These are phyloP conservation scores for Sepiola atlantica DNA, from an alignment of 2,888 invertebrate genomes.

Conservation along the genomic window DNA sequence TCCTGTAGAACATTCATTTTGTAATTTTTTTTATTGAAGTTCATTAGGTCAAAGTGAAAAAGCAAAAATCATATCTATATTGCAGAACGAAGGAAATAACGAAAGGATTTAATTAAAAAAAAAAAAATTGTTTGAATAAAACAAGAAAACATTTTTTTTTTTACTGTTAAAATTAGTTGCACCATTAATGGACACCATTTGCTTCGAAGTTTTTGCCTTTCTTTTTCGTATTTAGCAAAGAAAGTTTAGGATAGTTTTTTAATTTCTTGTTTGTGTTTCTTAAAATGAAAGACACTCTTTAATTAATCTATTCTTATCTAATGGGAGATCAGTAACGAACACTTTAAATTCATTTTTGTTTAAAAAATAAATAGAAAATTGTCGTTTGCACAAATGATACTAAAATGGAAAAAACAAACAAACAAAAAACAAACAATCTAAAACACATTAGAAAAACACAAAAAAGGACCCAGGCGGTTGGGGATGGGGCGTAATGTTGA, in stretches of 20 bases:
- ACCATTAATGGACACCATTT: neutral
- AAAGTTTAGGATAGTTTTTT: neutral
- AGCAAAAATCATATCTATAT: neutral
- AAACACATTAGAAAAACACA: too few relatives aligned
- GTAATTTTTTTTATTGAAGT: neutral
- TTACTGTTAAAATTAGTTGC: neutral
- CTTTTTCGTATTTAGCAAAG: neutral
- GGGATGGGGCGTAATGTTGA: neutral
- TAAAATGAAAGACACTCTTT: slow-evolving; percentile 23
- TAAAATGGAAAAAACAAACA: neutral
- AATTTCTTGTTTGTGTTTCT: neutral
- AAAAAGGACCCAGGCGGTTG: too few relatives aligned
- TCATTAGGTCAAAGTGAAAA: neutral
- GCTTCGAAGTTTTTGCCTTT: neutral
- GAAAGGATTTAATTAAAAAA: neutral
- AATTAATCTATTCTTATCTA: slow-evolving; percentile 32
- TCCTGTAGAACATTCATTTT: neutral
- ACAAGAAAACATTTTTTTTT: neutral
- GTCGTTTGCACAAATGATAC: slow-evolving; percentile 32
- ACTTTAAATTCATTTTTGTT: neutral
- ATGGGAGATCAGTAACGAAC: slow-evolving; percentile 32
- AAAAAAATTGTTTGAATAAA: too few relatives aligned
- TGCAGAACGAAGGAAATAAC: neutral
- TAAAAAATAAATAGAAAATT: slow-evolving; percentile 2
- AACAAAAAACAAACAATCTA: too few relatives aligned